Evolutionary conservation across 2,113 vertebrate species (phyloP).

Genomic region (Aegithalos caudatus): DNA sequence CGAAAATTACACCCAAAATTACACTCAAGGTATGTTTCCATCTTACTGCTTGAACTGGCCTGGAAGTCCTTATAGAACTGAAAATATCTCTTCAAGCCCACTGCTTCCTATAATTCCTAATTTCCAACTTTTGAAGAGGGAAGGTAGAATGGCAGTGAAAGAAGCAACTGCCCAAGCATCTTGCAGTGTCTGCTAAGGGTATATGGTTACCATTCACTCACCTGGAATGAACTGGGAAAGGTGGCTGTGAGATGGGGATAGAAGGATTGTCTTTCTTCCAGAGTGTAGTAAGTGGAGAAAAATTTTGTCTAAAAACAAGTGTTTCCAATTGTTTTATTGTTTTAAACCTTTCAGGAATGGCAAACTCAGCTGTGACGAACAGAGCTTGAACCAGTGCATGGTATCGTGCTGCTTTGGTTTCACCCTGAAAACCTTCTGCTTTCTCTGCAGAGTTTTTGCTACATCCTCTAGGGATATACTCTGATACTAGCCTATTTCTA

Average conservation of each 20-base stretch:
- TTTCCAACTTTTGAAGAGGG: background rate
- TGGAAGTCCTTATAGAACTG: background rate
- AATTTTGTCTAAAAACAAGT: background rate
- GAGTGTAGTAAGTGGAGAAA: background rate
- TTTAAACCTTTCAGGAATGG: background rate
- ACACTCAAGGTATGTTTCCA: background rate
- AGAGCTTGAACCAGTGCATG: background rate
- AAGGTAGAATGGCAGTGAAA: background rate
- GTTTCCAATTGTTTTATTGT: background rate
- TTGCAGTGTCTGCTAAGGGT: background rate
- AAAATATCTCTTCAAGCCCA: background rate
- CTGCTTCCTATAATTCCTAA: background rate
- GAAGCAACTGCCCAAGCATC: background rate
- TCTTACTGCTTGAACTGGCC: background rate
- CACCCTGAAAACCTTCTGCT: background rate
- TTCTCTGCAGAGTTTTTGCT: background rate
- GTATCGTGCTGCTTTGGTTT: background rate
- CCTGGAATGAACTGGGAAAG: background rate
- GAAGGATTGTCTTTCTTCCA: background rate
- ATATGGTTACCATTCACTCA: background rate
- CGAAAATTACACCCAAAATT: background rate
- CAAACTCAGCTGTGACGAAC: background rate
- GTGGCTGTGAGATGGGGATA: background rate
- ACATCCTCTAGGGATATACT: background rate
- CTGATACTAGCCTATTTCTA: background rate